Percentiles rank a stretch among this genome's conserved stretches.
These are phyloP conservation scores for Archilochus colubris DNA, from an alignment of 2,113 vertebrate genomes.

Conservation along the genomic window DNA sequence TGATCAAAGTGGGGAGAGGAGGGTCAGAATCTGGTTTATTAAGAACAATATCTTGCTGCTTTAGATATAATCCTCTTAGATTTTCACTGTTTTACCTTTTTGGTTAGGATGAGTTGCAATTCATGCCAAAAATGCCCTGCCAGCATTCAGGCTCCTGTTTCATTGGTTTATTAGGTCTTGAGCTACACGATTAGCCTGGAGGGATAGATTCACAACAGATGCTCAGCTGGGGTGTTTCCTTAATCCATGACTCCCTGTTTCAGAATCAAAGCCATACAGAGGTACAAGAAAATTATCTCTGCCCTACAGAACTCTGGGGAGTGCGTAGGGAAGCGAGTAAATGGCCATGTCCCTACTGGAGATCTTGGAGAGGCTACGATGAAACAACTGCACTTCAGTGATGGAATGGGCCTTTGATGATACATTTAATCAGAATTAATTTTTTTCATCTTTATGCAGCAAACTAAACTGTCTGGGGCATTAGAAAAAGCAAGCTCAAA, in stretches of 20 bases:
- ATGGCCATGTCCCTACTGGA: constrained; percentile 22
- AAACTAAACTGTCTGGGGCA: not conserved
- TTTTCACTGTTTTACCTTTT: not conserved
- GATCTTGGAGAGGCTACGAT: not conserved
- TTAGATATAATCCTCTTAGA: not conserved
- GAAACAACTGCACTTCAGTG: not conserved
- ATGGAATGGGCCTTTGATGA: not conserved
- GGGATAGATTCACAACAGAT: constrained; percentile 54
- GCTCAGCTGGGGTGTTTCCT: constrained; percentile 46
- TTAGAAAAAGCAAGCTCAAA: not conserved
- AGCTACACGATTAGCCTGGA: constrained; percentile 34
- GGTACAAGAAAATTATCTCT: constrained; percentile 2
- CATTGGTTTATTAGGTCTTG: constrained; percentile 42
- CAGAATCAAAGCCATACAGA: not conserved
- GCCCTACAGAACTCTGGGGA: not conserved
- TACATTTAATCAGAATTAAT: constrained; percentile 24
- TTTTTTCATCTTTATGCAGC: not conserved
- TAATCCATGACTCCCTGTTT: constrained; percentile 46
- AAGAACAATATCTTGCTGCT: not conserved
- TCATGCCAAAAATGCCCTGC: constrained; percentile 31
- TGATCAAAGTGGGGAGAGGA: not conserved
- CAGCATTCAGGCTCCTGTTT: constrained; percentile 13
- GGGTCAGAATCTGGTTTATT: not conserved
- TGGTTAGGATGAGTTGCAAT: not conserved
- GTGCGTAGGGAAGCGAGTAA: not conserved